A percentile compares a stretch with the other conserved stretches of the same genome.
Conservation (phyloP, 2,797 vertebrate genomes). For the Rhynchotus rufescens region DNA sequence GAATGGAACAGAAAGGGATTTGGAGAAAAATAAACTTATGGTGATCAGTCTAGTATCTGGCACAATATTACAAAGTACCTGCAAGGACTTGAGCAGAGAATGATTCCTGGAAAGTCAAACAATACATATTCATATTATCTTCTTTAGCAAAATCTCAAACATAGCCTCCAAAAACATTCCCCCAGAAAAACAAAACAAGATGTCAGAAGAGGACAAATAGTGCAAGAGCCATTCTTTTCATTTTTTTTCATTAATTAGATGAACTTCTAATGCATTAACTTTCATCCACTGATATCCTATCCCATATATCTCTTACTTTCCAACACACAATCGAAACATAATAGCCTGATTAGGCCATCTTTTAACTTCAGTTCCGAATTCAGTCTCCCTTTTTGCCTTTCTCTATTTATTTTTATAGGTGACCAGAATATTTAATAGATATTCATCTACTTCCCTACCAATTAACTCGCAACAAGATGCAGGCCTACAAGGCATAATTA, state of each 20-base stretch:
- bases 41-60: background rate
- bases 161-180: background rate
- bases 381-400: background rate
- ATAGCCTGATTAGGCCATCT: background rate
- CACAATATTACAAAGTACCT: background rate
- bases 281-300: background rate
- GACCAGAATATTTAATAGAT: background rate
- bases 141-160: background rate
- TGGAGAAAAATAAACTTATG: background rate
- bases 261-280: background rate
- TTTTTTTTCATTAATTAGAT: background rate
- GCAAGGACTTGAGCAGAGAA: background rate
- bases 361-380: background rate
- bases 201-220: background rate
- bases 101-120: background rate
- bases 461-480: background rate
- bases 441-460: background rate
- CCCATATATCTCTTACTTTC: fast-evolving
- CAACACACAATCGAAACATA: background rate
- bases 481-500: background rate
- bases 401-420: background rate
- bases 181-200: fast-evolving
- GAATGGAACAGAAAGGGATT: background rate
- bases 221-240: background rate
- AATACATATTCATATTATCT: background rate